Evolutionary conservation across 2,797 vertebrate species (phyloP).

Genomic region (Gymnocypris eckloni): DNA sequence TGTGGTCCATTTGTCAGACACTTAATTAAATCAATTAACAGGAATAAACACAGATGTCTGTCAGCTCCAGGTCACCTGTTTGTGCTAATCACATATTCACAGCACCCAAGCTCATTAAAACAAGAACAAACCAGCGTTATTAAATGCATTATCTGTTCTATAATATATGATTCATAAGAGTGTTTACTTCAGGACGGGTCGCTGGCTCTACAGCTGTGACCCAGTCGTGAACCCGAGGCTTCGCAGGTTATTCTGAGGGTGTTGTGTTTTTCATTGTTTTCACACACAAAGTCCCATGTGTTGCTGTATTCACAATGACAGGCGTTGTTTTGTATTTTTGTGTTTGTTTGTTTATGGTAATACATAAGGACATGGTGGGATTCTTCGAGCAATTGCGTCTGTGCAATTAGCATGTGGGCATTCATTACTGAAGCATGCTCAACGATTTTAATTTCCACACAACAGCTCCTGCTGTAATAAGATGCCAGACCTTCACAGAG

Average conservation of each 20-base stretch:
- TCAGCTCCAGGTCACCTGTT: background rate
- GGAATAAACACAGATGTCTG: background rate
- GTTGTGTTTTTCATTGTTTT: background rate
- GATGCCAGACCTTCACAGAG: background rate
- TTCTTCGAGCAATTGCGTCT: background rate
- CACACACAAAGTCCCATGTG: background rate
- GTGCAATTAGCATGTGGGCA: background rate
- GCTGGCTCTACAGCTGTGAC: background rate
- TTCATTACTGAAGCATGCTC: background rate
- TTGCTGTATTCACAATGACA: background rate
- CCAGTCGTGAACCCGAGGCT: background rate
- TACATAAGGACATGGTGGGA: background rate
- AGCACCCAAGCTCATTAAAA: background rate
- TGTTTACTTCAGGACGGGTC: background rate
- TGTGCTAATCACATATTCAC: background rate
- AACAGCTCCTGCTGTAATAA: background rate
- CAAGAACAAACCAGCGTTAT: background rate
- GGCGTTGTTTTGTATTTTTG: background rate
- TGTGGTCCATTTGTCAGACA: background rate
- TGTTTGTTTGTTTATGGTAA: background rate
- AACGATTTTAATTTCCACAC: background rate
- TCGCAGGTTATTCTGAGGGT: background rate
- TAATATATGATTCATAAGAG: background rate
- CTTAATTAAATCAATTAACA: constrained; percentile 3
- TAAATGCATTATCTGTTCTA: background rate